Conservation (phyloP, 1,140 invertebrate species). For the Bathynomus jamesi region DNA sequence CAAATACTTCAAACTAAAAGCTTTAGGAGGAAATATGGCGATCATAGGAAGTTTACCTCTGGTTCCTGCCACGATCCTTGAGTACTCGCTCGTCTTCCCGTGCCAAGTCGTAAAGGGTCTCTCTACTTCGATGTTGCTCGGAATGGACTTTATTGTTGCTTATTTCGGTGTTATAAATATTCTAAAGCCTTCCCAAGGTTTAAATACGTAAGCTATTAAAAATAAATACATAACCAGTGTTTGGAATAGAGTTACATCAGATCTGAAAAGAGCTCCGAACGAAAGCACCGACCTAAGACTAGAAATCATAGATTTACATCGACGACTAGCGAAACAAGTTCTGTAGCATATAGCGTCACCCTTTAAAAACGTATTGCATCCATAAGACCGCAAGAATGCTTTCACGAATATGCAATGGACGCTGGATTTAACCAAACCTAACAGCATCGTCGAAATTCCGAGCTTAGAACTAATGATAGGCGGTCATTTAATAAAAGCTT, state of each 20-base stretch:
- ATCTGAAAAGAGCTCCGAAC: not conserved
- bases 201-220: not conserved
- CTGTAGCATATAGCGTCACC: not conserved
- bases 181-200: not conserved
- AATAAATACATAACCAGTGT: not conserved
- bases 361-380: not conserved
- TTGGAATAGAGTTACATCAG: not conserved
- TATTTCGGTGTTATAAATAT: not conserved
- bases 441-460: not conserved
- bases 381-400: not conserved
- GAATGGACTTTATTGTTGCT: not conserved
- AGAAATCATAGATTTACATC: not conserved
- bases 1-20: not conserved
- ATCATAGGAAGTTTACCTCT: not conserved
- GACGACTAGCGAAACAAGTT: not conserved
- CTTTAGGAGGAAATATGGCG: not conserved
- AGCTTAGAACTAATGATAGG: not conserved
- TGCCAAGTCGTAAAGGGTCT: not conserved
- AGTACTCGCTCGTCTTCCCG: not conserved
- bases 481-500: not conserved
- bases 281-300: not conserved
- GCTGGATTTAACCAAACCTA: not conserved
- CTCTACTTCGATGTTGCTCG: not conserved
- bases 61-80: not conserved
- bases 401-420: not conserved